Percentiles rank a stretch among this genome's conserved stretches.
These are phyloP conservation scores for Eupeodes corollae DNA, from an alignment of 1,140 invertebrate genomes.

Conservation along the genomic window DNA sequence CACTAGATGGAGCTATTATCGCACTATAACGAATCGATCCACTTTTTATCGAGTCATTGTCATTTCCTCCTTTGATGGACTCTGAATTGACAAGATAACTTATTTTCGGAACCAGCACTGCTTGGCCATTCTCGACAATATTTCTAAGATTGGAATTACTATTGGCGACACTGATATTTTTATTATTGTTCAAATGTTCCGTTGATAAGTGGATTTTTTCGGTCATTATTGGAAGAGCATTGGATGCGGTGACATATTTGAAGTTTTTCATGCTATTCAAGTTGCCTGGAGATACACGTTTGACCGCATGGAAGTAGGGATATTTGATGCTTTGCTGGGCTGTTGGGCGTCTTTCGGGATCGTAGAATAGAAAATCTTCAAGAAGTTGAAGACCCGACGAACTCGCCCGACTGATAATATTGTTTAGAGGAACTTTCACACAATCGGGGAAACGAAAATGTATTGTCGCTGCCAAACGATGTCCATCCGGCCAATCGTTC, in stretches of 20 bases:
- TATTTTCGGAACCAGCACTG: constrained; percentile 7
- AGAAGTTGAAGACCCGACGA: constrained; percentile 74
- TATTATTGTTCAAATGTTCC: constrained; percentile 15
- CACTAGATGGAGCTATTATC: constrained; percentile 3
- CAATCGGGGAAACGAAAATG: constrained; percentile 95
- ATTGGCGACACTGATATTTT: constrained; percentile 3
- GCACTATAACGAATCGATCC: constrained; percentile 7
- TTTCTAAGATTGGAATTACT: constrained; percentile 1
- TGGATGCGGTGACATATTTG: constrained; percentile 35
- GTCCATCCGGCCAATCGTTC: constrained; percentile 92
- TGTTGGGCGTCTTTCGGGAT: constrained; percentile 84
- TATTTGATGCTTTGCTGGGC: constrained; percentile 77
- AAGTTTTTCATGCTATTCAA: constrained; percentile 37
- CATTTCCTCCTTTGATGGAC: constrained; percentile 1
- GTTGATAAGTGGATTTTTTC: constrained; percentile 31
- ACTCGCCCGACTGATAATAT: constrained; percentile 76
- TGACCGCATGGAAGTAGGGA: constrained; percentile 65
- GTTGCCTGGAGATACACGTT: constrained; percentile 32
- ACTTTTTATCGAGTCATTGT: constrained; percentile 4
- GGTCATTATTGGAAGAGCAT: constrained; percentile 33
- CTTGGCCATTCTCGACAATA: constrained; percentile 3
- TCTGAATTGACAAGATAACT: constrained; percentile 5
- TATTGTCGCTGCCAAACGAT: constrained; percentile 81
- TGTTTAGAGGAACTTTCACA: constrained; percentile 61
- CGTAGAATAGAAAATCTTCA: constrained; percentile 80